phyloP scores from a whole-genome alignment of 2,888 invertebrate species.

The Trachelus iudaicus region DNA sequence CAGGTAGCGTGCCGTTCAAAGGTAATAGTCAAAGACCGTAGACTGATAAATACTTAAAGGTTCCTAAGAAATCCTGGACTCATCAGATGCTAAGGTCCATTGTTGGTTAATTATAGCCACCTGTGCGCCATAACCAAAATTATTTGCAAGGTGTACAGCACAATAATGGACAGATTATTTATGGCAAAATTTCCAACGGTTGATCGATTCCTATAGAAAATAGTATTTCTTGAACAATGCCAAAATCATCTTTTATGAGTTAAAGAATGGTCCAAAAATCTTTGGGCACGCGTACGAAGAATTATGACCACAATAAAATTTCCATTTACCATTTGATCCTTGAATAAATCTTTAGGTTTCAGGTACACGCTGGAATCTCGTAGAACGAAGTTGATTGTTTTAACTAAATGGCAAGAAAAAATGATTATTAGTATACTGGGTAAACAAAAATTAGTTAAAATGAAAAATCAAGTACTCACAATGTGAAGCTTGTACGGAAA shows the following conservation, averaged over 20 bases:
- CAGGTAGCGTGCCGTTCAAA: background rate
- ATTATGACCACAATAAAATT: background rate
- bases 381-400: background rate
- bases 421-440: background rate
- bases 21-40: background rate
- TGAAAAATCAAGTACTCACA: background rate
- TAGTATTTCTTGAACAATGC: background rate
- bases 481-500: background rate
- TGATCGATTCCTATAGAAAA: background rate
- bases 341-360: background rate
- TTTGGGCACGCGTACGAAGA: background rate
- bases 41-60: background rate
- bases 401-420: background rate
- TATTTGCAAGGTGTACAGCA: background rate
- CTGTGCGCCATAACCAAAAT: background rate
- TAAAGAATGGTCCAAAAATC: background rate
- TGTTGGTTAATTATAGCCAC: constrained; percentile 3
- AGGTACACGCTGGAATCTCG: background rate
- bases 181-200: background rate
- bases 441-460: background rate
- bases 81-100: background rate
- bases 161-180: background rate
- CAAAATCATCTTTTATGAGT: background rate
- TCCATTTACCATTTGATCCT: background rate
- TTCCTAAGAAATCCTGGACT: background rate